These are phyloP conservation scores for Aphaenogaster ashmeadi DNA, from an alignment of 1,140 invertebrate genomes.

Conservation along the genomic window DNA sequence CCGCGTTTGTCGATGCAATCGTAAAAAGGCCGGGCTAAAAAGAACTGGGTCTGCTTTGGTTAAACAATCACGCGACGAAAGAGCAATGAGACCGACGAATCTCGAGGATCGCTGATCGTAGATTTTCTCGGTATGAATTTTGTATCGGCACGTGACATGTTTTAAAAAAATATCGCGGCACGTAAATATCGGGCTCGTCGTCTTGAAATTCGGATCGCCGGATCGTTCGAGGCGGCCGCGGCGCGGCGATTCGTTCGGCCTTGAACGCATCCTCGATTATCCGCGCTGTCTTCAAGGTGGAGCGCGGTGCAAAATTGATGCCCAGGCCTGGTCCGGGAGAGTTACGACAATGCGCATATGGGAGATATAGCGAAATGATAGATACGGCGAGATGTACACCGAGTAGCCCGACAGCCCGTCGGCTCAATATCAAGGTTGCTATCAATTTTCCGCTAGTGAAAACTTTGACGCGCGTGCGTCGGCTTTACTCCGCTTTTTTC, in stretches of 20 bases:
- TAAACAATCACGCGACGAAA: not conserved
- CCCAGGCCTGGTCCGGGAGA: slow-evolving; percentile 15
- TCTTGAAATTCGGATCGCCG: not conserved
- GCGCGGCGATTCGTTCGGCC: not conserved
- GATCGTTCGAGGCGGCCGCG: not conserved
- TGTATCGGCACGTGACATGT: not conserved
- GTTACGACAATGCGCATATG: slow-evolving; percentile 50
- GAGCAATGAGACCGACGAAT: not conserved
- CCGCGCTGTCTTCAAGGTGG: not conserved
- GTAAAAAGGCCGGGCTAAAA: not conserved
- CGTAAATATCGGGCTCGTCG: not conserved
- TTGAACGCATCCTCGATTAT: not conserved
- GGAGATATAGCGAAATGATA: slow-evolving; percentile 49
- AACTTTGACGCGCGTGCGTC: slow-evolving; percentile 53
- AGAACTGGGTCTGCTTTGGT: not conserved
- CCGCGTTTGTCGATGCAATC: not conserved
- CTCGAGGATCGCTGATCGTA: not conserved
- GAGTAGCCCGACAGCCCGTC: not conserved
- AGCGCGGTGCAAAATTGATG: slow-evolving; percentile 38
- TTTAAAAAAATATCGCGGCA: not conserved
- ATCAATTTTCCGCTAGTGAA: slow-evolving; percentile 40
- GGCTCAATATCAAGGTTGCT: slow-evolving; percentile 52
- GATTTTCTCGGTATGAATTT: not conserved
- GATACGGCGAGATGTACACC: slow-evolving; percentile 45
- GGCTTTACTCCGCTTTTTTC: slow-evolving; percentile 22